Conservation (phyloP, 2,113 vertebrate genomes). For the Paedocypris sp. region DNA sequence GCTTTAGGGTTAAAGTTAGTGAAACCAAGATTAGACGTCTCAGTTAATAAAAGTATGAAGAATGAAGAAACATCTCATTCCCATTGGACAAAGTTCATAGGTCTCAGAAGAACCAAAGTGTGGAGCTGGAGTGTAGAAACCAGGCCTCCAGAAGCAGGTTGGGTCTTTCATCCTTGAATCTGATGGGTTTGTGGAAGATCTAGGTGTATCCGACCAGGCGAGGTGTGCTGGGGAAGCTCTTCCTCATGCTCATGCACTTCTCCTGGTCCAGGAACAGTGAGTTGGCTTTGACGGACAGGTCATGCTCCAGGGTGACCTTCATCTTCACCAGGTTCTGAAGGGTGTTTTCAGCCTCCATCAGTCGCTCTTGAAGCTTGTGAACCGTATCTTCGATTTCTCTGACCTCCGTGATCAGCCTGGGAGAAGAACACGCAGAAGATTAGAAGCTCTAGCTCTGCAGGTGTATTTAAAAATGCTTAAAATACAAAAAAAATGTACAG, state of each 20-base stretch:
- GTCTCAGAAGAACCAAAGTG: too few species aligned
- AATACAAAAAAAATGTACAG: too few species aligned
- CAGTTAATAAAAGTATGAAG: too few species aligned
- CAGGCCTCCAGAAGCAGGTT: too few species aligned
- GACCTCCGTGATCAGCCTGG: conserved; percentile 79
- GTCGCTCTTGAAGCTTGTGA: conserved; percentile 67
- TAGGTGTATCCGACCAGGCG: conserved; percentile 74
- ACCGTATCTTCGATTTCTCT: conserved; percentile 77
- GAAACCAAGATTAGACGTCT: too few species aligned
- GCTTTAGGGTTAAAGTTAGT: too few species aligned
- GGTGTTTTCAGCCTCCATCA: conserved; percentile 71
- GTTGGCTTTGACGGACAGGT: conserved; percentile 82
- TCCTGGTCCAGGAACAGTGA: conserved; percentile 88
- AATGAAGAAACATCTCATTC: too few species aligned
- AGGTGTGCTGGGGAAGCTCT: conserved; percentile 74
- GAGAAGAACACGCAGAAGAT: neutral
- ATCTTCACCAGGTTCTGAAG: conserved; percentile 73
- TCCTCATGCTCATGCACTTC: conserved; percentile 87
- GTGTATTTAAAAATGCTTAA: too few species aligned
- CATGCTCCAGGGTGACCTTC: conserved; percentile 76
- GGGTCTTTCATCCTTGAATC: too few species aligned
- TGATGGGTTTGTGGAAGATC: neutral
- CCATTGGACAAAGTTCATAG: too few species aligned
- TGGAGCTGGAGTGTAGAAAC: too few species aligned
- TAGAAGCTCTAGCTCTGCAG: neutral